Percentiles rank a stretch among this genome's conserved stretches.
Evolutionary conservation across 2,888 invertebrate species (phyloP).

Genomic region (Amorpha juglandis): DNA sequence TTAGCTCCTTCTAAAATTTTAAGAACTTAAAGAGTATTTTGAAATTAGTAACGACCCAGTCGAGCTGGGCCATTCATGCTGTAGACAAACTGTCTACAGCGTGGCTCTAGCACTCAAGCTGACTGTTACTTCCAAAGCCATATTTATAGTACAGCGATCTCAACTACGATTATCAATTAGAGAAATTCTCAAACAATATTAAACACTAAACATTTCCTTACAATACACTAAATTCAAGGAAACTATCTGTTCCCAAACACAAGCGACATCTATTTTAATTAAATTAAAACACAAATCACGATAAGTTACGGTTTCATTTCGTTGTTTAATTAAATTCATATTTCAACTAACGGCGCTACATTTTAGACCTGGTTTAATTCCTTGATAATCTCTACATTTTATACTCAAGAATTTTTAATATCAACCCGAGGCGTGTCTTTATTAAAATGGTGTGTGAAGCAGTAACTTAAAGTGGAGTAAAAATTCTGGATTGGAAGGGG

Average conservation of each 20-base stretch:
- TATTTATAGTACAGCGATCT: not conserved
- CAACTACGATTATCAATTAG: not conserved
- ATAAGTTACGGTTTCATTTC: conserved; percentile 15
- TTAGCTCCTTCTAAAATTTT: too few relatives aligned
- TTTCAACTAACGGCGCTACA: conserved; percentile 37
- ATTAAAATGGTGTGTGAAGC: conserved; percentile 66
- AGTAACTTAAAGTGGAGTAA: conserved; percentile 52
- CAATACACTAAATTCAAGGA: not conserved
- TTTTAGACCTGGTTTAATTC: conserved; percentile 5
- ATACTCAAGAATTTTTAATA: conserved; percentile 76
- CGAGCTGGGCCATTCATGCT: too few relatives aligned
- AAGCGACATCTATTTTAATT: conserved; percentile 9
- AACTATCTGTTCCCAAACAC: conserved; percentile 12
- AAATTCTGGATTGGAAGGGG: not conserved
- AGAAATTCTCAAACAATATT: not conserved
- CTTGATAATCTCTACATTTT: conserved; percentile 51
- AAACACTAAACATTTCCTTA: not conserved
- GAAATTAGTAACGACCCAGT: too few relatives aligned
- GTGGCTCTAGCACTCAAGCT: too few relatives aligned
- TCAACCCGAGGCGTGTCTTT: conserved; percentile 63
- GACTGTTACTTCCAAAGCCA: too few relatives aligned
- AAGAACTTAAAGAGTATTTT: too few relatives aligned
- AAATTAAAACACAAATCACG: conserved; percentile 19
- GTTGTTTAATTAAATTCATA: conserved; percentile 46
- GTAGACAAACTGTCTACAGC: too few relatives aligned